Conservation (phyloP, 2,888 invertebrate species). For the Cryptocephalus moraei region DNA sequence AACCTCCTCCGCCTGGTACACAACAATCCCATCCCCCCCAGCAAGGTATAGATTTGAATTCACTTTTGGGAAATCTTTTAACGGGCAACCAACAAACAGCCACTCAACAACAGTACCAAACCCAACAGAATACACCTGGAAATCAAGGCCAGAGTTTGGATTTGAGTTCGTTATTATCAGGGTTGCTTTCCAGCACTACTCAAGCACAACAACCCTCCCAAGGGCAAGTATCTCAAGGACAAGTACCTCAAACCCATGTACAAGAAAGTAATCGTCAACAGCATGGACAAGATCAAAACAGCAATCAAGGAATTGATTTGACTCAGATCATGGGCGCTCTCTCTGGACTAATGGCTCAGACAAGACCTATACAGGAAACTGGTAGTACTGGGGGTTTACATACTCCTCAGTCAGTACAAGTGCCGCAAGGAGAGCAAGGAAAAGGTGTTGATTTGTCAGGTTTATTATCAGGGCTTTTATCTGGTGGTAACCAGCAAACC, state of each 20-base stretch:
- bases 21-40: conserved; percentile 8
- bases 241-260: too few species aligned
- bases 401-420: neutral
- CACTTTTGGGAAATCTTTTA: conserved; percentile 9
- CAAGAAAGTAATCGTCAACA: too few species aligned
- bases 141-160: neutral
- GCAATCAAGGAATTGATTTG: too few species aligned
- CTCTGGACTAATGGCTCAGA: too few species aligned
- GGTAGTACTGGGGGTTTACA: neutral
- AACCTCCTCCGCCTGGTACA: conserved; percentile 2
- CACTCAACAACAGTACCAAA: neutral
- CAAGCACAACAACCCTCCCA: too few species aligned
- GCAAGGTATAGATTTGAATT: conserved; percentile 6
- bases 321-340: too few species aligned
- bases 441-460: conserved; percentile 8
- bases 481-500: conserved; percentile 4
- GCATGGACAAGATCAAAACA: too few species aligned
- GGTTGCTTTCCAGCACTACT: neutral
- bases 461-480: conserved; percentile 10
- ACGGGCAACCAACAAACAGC: conserved; percentile 4
- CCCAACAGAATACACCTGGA: neutral
- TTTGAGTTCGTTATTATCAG: neutral
- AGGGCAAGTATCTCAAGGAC: too few species aligned
- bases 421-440: conserved; percentile 2
- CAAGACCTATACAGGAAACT: too few species aligned